These are phyloP conservation scores for Agapornis roseicollis DNA, from an alignment of 2,113 vertebrate species.

Conservation along the genomic window DNA sequence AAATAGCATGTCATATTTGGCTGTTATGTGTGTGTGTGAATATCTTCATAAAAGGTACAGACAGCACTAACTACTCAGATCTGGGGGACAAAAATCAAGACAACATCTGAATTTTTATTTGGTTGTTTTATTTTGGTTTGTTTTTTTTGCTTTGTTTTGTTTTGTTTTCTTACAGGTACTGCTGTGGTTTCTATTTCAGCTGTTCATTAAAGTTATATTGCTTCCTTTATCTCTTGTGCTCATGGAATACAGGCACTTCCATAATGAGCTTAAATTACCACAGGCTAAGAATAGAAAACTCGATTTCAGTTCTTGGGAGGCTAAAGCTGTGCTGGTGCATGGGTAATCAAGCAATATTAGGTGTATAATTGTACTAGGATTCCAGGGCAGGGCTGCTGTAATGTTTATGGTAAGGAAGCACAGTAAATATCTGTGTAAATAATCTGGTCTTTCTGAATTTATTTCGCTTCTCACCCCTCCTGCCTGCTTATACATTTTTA, in stretches of 20 bases:
- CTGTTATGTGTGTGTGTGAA: neutral
- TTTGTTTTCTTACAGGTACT: neutral
- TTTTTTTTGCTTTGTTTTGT: no score
- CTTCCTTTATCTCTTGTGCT: conserved; percentile 67
- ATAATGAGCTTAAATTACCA: conserved; percentile 68
- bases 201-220: conserved; percentile 68
- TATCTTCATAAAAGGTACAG: conserved; percentile 56
- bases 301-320: conserved; percentile 62
- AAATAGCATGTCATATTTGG: conserved; percentile 4
- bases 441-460: neutral
- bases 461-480: neutral
- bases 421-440: conserved; percentile 36
- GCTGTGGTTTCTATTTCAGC: conserved; percentile 55
- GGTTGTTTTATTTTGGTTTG: no score
- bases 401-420: neutral
- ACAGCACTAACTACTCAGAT: neutral
- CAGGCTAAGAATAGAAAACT: conserved; percentile 66
- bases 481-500: neutral
- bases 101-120: neutral
- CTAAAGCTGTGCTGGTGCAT: conserved; percentile 42
- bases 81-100: conserved; percentile 48
- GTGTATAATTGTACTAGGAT: conserved; percentile 38
- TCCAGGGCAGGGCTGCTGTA: neutral
- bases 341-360: conserved; percentile 52
- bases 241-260: conserved; percentile 52